Evolutionary conservation across 2,888 invertebrate species (phyloP), one percentile per base, ranked within the genome.

Genomic region (Drosophila acutilabella): DNA sequence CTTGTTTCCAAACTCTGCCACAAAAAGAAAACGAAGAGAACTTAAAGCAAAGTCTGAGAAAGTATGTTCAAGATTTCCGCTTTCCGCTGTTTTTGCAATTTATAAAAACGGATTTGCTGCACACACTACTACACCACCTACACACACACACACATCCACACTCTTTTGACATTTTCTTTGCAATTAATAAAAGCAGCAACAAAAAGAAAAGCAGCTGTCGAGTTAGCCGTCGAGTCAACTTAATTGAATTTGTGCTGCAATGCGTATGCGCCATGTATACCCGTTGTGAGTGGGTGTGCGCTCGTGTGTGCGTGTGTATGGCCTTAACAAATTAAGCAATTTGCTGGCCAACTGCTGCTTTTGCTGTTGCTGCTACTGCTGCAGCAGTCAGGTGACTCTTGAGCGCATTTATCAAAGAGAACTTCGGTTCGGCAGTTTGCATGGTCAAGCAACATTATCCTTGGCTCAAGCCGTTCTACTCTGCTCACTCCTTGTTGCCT

Each of bases 171-270:
- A 73, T 67, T 67, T 70, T 64, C 57, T 48, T 68, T 71, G 82
- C 78, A 76, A 83, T 83, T 81, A 78, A 75, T 69, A 64, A 52
- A 70, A 72, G 64, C 48, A 59, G 50, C 33, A 23, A 44, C 44
- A 42, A 51, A 23, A 44, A 40, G 59, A 23, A 44, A 40, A 62
- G 38, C 47, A 51, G 20, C 33, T 53, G 54, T 33, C 20, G 64
- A 54, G 62, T n/a, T 38, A 64, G 67, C 36, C 56, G 65, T 61
- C 42, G 41, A 57, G 83, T 51, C 65, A 65, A 73, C 80, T 74
- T 86, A 82, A 82, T 82, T 82, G 82, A 86, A 83, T 82, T 82
- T 81, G 54, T 72, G 81, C 64, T 76, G 81, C 77, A 83, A 54
- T 71, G 61, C 75, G 60, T 66, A 70, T 61, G 69, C 67, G 67